Conservation (phyloP, 2,113 vertebrate species). For the Blennius ocellaris region DNA sequence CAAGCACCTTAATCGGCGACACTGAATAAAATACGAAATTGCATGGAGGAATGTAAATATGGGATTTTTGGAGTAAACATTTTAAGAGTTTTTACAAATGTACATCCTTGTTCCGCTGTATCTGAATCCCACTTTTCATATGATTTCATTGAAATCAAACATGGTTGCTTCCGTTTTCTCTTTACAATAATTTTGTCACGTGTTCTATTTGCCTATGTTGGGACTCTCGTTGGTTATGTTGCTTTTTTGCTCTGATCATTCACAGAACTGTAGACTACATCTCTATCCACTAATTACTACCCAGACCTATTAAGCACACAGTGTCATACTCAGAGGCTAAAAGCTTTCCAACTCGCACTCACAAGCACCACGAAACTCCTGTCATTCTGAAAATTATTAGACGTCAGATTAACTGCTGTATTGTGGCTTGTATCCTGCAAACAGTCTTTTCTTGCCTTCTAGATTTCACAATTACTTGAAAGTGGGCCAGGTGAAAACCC, state of each 20-base stretch:
- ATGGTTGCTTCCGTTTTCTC: no score
- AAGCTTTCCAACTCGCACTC: constrained; percentile 8
- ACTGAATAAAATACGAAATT: no score
- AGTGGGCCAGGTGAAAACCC: constrained; percentile 52
- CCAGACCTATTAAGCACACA: constrained; percentile 10
- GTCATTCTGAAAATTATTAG: background rate
- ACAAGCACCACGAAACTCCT: constrained; percentile 9
- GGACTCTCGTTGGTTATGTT: background rate
- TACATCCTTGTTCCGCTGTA: no score
- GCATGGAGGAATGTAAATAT: no score
- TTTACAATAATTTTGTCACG: no score
- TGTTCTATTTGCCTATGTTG: no score
- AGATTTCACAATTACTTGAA: constrained; percentile 23
- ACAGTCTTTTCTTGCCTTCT: constrained; percentile 2
- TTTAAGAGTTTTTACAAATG: no score
- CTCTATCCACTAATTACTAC: constrained; percentile 6
- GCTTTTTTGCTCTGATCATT: constrained; percentile 20
- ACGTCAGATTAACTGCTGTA: background rate
- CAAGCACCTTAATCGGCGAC: no score
- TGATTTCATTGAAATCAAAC: no score
- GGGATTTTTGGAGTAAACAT: no score
- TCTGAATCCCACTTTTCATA: no score
- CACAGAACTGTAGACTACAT: constrained; percentile 8
- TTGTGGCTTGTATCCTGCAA: background rate
- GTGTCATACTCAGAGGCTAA: constrained; percentile 6